Percentiles rank a stretch among this genome's conserved stretches.
Conservation (phyloP, 2,113 vertebrate species). For the Pelobates fuscus region DNA sequence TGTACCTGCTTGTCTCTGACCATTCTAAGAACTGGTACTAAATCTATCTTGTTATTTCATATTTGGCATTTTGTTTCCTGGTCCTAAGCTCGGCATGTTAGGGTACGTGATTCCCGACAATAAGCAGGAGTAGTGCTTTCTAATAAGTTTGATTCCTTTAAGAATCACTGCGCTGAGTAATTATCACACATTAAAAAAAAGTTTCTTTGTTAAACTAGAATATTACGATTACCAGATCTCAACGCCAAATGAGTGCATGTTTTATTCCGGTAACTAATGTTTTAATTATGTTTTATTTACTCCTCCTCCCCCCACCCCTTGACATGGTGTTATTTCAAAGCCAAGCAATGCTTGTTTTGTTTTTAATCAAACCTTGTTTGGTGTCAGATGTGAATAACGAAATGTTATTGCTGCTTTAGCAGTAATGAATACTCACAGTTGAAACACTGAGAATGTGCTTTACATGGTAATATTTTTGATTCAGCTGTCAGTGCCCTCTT, state of each 20-base stretch:
- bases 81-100: too few species aligned
- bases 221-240: background rate
- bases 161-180: too few species aligned
- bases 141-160: too few species aligned
- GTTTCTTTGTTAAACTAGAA: background rate
- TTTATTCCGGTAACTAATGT: background rate
- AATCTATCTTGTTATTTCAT: too few species aligned
- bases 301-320: conserved; percentile 16
- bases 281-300: conserved; percentile 23
- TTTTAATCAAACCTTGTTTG: conserved; percentile 36
- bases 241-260: background rate
- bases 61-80: too few species aligned
- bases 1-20: too few species aligned
- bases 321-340: conserved; percentile 16
- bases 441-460: conserved; percentile 14
- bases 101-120: too few species aligned
- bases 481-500: conserved; percentile 22
- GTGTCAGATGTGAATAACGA: conserved; percentile 37
- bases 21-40: too few species aligned
- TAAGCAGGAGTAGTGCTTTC: too few species aligned
- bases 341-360: conserved; percentile 26
- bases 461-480: conserved; percentile 30
- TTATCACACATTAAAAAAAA: background rate
- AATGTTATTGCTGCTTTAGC: conserved; percentile 28
- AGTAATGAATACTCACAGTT: conserved; percentile 34